Evolutionary conservation across 2,888 invertebrate genomes (phyloP).

Genomic region (Himalopsyche tibetana): DNA sequence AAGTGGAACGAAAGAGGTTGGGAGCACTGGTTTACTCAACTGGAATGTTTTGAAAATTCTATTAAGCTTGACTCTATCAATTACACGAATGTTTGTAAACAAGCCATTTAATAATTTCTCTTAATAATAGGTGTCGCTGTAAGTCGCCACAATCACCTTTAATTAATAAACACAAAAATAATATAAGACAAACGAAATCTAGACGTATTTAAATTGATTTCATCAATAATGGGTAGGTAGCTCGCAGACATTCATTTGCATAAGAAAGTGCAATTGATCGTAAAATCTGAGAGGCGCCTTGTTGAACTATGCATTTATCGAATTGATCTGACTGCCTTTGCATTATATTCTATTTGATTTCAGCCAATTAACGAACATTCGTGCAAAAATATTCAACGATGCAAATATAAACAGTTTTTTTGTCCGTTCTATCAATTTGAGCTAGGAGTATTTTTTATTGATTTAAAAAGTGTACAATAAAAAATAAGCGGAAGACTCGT

Average conservation of each 20-base stretch:
- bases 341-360: slow-evolving; percentile 21
- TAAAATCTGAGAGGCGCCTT: neutral
- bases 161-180: too few relatives aligned
- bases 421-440: neutral
- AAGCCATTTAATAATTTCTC: too few relatives aligned
- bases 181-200: too few relatives aligned
- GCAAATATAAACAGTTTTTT: slow-evolving; percentile 31
- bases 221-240: slow-evolving; percentile 65
- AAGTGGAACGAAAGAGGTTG: too few relatives aligned
- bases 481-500: too few relatives aligned
- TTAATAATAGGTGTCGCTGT: too few relatives aligned
- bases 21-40: too few relatives aligned
- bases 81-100: too few relatives aligned
- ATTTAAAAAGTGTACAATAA: neutral
- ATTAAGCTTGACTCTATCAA: too few relatives aligned
- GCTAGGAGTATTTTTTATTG: neutral
- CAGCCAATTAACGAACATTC: slow-evolving; percentile 19
- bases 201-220: slow-evolving; percentile 66
- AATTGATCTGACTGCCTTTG: slow-evolving; percentile 16
- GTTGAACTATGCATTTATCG: slow-evolving; percentile 45
- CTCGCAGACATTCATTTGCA: slow-evolving; percentile 44
- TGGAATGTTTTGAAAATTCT: too few relatives aligned
- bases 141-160: too few relatives aligned
- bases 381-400: slow-evolving; percentile 43
- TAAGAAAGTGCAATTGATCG: slow-evolving; percentile 50